Conservation (phyloP, 1,140 invertebrate species). For the Drosophila carrolli region DNA sequence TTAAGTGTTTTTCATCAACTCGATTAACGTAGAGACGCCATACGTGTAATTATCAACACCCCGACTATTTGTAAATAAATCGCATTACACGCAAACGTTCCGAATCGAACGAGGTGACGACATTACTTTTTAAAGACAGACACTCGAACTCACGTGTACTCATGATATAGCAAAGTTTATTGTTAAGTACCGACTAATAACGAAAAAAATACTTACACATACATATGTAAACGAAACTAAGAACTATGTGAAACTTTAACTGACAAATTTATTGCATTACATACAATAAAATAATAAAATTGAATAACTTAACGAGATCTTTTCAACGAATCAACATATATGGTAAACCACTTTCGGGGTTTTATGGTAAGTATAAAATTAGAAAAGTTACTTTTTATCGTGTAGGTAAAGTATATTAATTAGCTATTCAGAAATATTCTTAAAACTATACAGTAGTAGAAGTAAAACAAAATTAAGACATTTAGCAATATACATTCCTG, state of each 20-base stretch:
- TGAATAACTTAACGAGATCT: conserved; percentile 46
- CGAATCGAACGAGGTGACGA: conserved; percentile 20
- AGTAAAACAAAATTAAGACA: too few species aligned
- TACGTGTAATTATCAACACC: conserved; percentile 44
- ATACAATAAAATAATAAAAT: conserved; percentile 78
- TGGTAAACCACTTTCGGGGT: background rate
- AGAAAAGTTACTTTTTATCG: background rate
- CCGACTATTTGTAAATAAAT: conserved; percentile 48
- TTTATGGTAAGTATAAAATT: conserved; percentile 2
- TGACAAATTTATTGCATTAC: conserved; percentile 80
- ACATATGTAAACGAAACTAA: conserved; percentile 62
- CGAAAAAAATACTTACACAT: conserved; percentile 54
- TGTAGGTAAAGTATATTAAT: too few species aligned
- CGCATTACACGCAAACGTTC: conserved; percentile 13
- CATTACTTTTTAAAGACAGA: conserved; percentile 44
- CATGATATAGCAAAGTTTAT: conserved; percentile 69
- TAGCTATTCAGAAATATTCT: too few species aligned
- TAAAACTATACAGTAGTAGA: too few species aligned
- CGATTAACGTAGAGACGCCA: conserved; percentile 52
- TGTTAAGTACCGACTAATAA: conserved; percentile 76
- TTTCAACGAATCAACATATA: background rate
- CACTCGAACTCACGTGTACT: conserved; percentile 45
- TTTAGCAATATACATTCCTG: too few species aligned
- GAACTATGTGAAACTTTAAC: conserved; percentile 80
- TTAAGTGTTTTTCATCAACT: conserved; percentile 75